A percentile compares a stretch with the other conserved stretches of the same genome.
These are phyloP conservation scores for Corynorhinus townsendii DNA, from an alignment of 2,113 vertebrate genomes.

Conservation along the genomic window DNA sequence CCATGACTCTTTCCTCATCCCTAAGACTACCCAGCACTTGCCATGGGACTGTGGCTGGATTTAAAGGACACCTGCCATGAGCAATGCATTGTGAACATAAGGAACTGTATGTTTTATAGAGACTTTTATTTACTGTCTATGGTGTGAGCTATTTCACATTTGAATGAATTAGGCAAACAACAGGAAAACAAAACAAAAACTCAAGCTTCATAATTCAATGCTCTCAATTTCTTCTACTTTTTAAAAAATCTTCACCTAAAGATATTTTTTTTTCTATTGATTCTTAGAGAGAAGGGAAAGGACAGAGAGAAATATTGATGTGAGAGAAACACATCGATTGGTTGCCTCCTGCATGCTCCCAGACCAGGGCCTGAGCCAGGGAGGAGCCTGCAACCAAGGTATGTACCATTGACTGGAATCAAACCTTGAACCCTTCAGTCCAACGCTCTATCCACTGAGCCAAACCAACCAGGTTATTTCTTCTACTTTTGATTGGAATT, in stretches of 20 bases:
- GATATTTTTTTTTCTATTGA: too few species aligned
- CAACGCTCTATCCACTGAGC: too few species aligned
- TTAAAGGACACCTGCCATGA: constrained; percentile 42
- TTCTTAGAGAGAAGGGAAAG: too few species aligned
- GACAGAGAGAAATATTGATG: too few species aligned
- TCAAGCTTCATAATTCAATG: neutral
- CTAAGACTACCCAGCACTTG: neutral
- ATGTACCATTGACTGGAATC: too few species aligned
- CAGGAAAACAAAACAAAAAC: neutral
- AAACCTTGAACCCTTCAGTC: too few species aligned
- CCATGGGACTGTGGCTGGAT: neutral
- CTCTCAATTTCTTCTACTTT: constrained; percentile 18
- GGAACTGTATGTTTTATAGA: constrained; percentile 47
- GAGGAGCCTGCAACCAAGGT: too few species aligned
- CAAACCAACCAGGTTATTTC: neutral
- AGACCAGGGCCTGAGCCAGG: too few species aligned
- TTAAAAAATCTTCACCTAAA: neutral
- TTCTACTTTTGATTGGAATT: neutral
- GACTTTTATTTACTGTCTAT: constrained; percentile 65
- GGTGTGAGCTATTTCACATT: constrained; percentile 67
- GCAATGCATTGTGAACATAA: constrained; percentile 61
- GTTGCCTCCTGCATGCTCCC: too few species aligned
- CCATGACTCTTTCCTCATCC: accelerated
- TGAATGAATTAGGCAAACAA: constrained; percentile 48
- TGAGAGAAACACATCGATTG: too few species aligned